phyloP scores from a whole-genome alignment of 2,113 vertebrate species.

The Hassar affinis region DNA sequence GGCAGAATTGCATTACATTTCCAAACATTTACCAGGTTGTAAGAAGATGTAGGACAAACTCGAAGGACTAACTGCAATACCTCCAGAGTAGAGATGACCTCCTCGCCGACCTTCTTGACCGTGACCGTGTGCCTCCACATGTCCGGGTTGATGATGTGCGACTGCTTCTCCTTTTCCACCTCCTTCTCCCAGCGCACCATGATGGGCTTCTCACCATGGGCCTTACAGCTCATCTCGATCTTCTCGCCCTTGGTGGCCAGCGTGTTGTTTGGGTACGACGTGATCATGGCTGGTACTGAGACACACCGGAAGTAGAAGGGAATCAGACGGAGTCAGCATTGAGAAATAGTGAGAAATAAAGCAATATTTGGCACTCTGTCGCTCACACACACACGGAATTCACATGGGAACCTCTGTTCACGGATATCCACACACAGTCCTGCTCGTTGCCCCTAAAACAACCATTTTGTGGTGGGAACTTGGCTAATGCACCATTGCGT shows the following conservation, averaged over 20 bases:
- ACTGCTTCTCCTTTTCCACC: constrained; percentile 88
- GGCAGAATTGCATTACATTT: neutral
- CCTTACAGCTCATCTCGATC: constrained; percentile 95
- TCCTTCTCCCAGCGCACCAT: constrained; percentile 99
- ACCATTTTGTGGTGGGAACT: constrained; percentile 18
- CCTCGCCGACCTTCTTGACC: constrained; percentile 90
- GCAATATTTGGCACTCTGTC: neutral
- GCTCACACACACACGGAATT: neutral
- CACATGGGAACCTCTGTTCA: neutral
- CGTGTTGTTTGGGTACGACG: constrained; percentile 95
- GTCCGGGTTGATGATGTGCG: constrained; percentile 94
- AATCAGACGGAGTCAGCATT: neutral
- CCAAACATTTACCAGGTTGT: neutral
- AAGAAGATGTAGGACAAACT: neutral
- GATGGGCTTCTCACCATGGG: constrained; percentile 96
- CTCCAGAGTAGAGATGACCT: constrained; percentile 95
- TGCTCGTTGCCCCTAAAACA: neutral
- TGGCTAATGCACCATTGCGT: constrained; percentile 22
- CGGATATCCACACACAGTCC: neutral
- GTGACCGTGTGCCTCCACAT: constrained; percentile 94
- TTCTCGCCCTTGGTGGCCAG: constrained; percentile 95
- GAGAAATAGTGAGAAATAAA: too few relatives aligned
- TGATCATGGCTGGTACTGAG: constrained; percentile 96
- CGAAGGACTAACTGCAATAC: constrained; percentile 54
- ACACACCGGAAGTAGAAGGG: neutral